phyloP scores from a whole-genome alignment of 2,113 vertebrate species.

The Neodontobutis hainanensis region DNA sequence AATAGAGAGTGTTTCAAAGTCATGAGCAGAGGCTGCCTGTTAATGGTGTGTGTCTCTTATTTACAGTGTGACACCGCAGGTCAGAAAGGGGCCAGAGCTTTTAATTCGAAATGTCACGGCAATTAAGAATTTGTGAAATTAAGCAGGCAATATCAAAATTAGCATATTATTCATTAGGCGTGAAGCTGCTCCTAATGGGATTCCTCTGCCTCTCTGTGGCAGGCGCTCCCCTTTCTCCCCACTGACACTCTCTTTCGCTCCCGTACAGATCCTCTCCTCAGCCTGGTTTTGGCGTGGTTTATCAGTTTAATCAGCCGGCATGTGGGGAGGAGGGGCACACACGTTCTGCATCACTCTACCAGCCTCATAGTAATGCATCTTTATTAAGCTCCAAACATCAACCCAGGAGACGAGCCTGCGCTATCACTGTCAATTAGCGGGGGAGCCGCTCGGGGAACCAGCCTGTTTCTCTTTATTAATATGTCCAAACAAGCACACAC shows the following conservation, averaged over 20 bases:
- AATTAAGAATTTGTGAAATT: constrained; percentile 63
- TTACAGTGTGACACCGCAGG: constrained; percentile 31
- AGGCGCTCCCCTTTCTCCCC: neutral
- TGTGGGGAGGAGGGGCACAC: constrained; percentile 2
- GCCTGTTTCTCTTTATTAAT: constrained; percentile 64
- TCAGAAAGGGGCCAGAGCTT: constrained; percentile 39
- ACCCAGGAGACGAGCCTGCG: constrained; percentile 56
- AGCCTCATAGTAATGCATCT: constrained; percentile 61
- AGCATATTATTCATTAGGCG: constrained; percentile 56
- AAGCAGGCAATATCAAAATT: constrained; percentile 36
- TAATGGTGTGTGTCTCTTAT: constrained; percentile 22
- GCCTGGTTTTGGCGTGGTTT: constrained; percentile 49
- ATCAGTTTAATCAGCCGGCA: constrained; percentile 67
- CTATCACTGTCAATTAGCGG: constrained; percentile 73
- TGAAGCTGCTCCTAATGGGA: constrained; percentile 46
- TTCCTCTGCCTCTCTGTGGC: constrained; percentile 26
- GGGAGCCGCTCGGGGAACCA: constrained; percentile 22
- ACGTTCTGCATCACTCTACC: constrained; percentile 43
- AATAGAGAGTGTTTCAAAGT: constrained; percentile 68
- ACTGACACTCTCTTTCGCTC: constrained; percentile 39
- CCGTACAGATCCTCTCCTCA: constrained; percentile 32
- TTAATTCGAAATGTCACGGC: constrained; percentile 58
- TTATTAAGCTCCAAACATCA: constrained; percentile 68
- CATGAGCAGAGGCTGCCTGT: constrained; percentile 21
- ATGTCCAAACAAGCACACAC: constrained; percentile 56